phyloP scores from a whole-genome alignment of 2,113 vertebrate genomes.

The Donacobius atricapilla region DNA sequence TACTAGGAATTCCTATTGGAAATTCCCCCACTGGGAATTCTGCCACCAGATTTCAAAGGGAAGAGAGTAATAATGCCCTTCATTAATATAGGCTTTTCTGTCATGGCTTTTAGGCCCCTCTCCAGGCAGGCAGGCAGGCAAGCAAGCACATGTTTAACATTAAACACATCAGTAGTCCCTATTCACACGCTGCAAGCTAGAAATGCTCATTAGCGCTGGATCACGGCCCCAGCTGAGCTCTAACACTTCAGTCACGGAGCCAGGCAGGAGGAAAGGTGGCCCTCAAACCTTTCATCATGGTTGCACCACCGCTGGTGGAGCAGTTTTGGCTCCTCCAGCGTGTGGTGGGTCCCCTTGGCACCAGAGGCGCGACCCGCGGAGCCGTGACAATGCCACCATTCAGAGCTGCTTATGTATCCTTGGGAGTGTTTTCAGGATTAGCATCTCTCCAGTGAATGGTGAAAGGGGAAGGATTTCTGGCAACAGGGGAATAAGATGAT shows the following conservation, averaged over 20 bases:
- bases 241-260: neutral
- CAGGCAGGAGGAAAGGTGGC: neutral
- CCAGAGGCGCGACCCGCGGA: neutral
- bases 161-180: slow-evolving; percentile 43
- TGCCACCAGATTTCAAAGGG: slow-evolving; percentile 48
- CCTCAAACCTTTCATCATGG: neutral
- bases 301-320: neutral
- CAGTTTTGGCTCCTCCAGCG: accelerated
- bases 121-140: slow-evolving; percentile 43
- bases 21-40: slow-evolving; percentile 58
- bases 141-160: slow-evolving; percentile 48
- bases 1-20: slow-evolving; percentile 49
- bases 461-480: neutral
- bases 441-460: neutral
- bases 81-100: slow-evolving; percentile 39
- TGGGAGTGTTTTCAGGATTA: neutral
- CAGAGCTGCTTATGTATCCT: neutral
- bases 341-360: neutral
- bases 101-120: slow-evolving; percentile 15
- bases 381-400: neutral
- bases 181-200: slow-evolving; percentile 31
- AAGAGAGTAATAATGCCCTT: slow-evolving; percentile 30
- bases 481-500: neutral
- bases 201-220: slow-evolving; percentile 34
- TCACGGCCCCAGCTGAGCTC: neutral